phyloP scores from a whole-genome alignment of 2,113 vertebrate species.

The Pelusios castaneus region DNA sequence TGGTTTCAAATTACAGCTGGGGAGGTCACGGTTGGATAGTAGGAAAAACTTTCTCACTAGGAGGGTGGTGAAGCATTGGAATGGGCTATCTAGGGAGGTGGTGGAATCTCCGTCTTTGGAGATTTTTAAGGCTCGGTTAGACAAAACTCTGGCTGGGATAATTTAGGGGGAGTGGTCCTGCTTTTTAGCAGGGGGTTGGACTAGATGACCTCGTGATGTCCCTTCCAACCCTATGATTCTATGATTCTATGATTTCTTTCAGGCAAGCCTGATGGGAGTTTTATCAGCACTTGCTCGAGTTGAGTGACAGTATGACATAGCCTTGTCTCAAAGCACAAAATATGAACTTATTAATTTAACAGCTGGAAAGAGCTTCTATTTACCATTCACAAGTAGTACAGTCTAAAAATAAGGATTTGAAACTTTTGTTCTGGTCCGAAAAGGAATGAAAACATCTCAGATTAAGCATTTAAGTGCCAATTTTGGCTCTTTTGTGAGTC shows the following conservation, averaged over 20 bases:
- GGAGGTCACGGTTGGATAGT: too few relatives aligned
- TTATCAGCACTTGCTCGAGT: not conserved
- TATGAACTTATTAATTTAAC: not conserved
- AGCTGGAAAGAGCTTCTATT: not conserved
- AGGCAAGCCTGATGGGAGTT: not conserved
- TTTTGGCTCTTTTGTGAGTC: not conserved
- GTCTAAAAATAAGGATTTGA: not conserved
- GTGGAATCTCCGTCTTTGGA: too few relatives aligned
- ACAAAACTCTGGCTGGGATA: too few relatives aligned
- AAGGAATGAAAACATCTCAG: not conserved
- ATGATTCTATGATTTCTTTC: not conserved
- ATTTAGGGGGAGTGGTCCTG: too few relatives aligned
- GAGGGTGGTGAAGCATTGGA: too few relatives aligned
- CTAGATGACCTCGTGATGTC: too few relatives aligned
- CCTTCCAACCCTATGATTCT: too few relatives aligned
- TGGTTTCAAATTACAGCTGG: too few relatives aligned
- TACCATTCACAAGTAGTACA: not conserved
- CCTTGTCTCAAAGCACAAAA: not conserved
- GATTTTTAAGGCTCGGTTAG: too few relatives aligned
- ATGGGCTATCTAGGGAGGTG: too few relatives aligned
- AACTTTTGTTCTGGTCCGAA: not conserved
- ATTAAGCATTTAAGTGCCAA: not conserved
- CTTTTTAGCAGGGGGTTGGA: too few relatives aligned
- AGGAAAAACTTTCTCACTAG: too few relatives aligned
- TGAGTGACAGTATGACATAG: not conserved